A percentile compares a stretch with the other conserved stretches of the same genome.
Conservation (phyloP, 2,113 vertebrate genomes). For the Sinocyclocheilus anophthalmus region DNA sequence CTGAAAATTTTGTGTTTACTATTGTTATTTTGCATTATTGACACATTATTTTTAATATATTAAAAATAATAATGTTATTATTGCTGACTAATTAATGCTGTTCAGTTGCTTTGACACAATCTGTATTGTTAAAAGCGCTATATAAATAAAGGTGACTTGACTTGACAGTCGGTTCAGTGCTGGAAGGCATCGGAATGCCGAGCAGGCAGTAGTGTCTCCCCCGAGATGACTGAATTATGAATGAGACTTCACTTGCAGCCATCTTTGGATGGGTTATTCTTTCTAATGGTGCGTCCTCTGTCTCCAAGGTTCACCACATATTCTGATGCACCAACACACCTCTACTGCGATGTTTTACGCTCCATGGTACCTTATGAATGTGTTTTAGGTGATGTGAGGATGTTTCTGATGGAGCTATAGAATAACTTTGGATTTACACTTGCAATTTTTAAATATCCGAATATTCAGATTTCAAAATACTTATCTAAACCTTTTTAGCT, state of each 20-base stretch:
- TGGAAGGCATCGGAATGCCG: constrained; percentile 64
- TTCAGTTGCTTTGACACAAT: too few species aligned
- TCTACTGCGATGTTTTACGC: constrained; percentile 39
- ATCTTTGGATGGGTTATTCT: constrained; percentile 73
- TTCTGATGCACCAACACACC: constrained; percentile 54
- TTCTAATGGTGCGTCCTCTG: constrained; percentile 44
- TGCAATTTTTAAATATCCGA: not conserved
- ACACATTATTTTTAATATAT: too few species aligned
- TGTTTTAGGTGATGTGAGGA: not conserved
- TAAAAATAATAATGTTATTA: too few species aligned
- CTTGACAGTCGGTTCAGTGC: constrained; percentile 8
- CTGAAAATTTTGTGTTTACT: too few species aligned
- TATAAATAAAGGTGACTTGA: too few species aligned
- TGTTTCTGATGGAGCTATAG: not conserved
- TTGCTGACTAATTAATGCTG: too few species aligned
- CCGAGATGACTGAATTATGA: constrained; percentile 77
- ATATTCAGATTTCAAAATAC: not conserved
- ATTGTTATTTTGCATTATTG: too few species aligned
- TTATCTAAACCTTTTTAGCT: not conserved
- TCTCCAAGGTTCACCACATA: constrained; percentile 62
- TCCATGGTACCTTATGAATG: constrained; percentile 46
- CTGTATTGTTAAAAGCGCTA: too few species aligned
- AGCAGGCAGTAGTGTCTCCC: constrained; percentile 65
- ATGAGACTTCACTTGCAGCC: constrained; percentile 73
- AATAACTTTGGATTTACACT: not conserved